Evolutionary conservation across 2,797 vertebrate genomes (phyloP), one percentile per base, ranked within the genome.

Genomic region (Myiotriccus ornatus): DNA sequence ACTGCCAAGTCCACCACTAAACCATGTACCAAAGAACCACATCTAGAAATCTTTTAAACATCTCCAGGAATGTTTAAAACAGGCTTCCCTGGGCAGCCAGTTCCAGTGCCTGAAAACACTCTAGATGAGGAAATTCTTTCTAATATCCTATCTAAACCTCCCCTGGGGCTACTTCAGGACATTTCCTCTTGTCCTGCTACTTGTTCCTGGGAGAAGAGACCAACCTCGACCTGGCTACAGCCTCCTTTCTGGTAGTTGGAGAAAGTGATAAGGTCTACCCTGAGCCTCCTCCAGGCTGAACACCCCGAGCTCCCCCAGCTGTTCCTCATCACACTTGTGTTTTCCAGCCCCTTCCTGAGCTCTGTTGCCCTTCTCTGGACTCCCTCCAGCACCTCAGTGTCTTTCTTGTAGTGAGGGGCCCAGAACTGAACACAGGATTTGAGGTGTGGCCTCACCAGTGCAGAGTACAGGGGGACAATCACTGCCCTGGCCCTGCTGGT

Each of bases 361-460:
- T 44, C 17, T 3, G 1, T 1, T 44, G 12, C 1, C 19, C 15
- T n/a, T n/a, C 43, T 56, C 20, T 63, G 56, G 14, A 25, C 20
- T 3, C 0, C 0, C 0, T 63, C 12, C n/a, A 56, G 9, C 28
- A 1, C 28, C n/a, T 63, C 71, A 25, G 6, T 7, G 11, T 2
- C 9, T 44, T 50, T 69, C 14, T 5, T 37, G 12, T 5, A 18
- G 37, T n/a, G 43, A 37, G 27, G 5, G 19, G 4, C 28, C 16
- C 6, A 63, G 3, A 69, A 63, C 16, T 49, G 41, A 2, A 2
- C 7, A 5, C 32, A 43, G 27, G 19, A n/a, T 17, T 55, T 7
- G 9, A 49, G 10, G 4, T n/a, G 55, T 43, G 63, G 7, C 32
- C 32, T 75, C 55, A 24, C 3, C 70, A 75, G 23, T 28, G 41